Percentiles rank a stretch among this genome's conserved stretches.
These are phyloP conservation scores for Macaca fascicularis DNA, from an alignment of 2,113 vertebrate species.

Conservation along the genomic window DNA sequence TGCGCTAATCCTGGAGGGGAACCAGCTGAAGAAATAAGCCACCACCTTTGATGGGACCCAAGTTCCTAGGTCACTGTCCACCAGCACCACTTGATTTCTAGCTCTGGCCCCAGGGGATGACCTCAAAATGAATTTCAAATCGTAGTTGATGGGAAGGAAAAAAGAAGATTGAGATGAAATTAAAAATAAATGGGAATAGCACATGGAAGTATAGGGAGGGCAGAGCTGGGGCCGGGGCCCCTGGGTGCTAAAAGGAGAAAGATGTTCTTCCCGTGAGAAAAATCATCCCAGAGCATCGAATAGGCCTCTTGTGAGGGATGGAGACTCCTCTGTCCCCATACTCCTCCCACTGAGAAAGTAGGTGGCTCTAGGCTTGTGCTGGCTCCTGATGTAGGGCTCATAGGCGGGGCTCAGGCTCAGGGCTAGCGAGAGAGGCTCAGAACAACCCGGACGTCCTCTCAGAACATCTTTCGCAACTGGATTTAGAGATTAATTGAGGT, in stretches of 20 bases:
- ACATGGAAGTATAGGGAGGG: background rate
- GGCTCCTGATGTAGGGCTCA: background rate
- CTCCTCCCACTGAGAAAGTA: background rate
- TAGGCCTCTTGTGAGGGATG: background rate
- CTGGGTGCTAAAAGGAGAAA: background rate
- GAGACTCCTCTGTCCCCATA: constrained; percentile 31
- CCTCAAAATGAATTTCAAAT: background rate
- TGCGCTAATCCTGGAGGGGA: background rate
- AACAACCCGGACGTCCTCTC: rapidly evolving
- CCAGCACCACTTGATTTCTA: background rate
- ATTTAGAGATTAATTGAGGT: background rate
- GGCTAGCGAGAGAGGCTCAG: background rate
- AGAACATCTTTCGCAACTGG: background rate
- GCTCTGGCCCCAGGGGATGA: background rate
- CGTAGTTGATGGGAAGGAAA: background rate
- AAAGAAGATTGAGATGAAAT: background rate
- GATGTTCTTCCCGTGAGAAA: constrained; percentile 79
- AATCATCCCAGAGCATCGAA: constrained; percentile 40
- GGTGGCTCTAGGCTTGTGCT: constrained; percentile 32
- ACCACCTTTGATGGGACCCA: background rate
- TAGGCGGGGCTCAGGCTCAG: background rate
- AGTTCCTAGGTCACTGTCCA: background rate
- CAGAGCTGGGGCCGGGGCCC: background rate
- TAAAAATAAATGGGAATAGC: constrained; percentile 54
- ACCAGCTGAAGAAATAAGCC: background rate